A percentile compares a stretch with the other conserved stretches of the same genome.
These are phyloP conservation scores for Catharus minimus DNA, from an alignment of 2,113 vertebrate species.

Conservation along the genomic window DNA sequence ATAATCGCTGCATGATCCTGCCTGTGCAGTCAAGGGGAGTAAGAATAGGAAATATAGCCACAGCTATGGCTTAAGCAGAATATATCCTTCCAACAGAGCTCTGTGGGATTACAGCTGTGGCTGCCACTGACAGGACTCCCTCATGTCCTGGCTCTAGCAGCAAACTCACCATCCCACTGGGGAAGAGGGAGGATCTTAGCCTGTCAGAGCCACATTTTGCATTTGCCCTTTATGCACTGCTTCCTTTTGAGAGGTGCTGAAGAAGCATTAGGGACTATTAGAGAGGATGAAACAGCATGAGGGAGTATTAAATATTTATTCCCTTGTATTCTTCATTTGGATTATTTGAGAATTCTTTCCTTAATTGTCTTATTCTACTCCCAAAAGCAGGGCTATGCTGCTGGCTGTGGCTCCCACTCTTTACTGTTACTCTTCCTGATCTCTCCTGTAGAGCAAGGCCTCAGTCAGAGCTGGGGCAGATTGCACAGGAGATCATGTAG, in stretches of 20 bases:
- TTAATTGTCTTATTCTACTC: slow-evolving; percentile 26
- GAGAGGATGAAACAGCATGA: not conserved
- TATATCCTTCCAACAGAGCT: not conserved
- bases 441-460: not conserved
- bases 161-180: accelerated
- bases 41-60: not conserved
- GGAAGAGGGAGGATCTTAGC: not conserved
- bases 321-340: slow-evolving; percentile 6
- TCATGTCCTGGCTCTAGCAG: not conserved
- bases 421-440: not conserved
- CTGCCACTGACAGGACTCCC: not conserved
- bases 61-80: not conserved
- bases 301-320: slow-evolving; percentile 31
- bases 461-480: not conserved
- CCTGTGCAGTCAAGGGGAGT: not conserved
- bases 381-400: not conserved
- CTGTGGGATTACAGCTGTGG: not conserved
- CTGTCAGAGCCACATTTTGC: not conserved
- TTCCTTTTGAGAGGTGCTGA: not conserved
- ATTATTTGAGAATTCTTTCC: slow-evolving; percentile 6
- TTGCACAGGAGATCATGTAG: not conserved
- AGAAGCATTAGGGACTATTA: not conserved
- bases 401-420: not conserved
- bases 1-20: not conserved
- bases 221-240: not conserved